phyloP scores from a whole-genome alignment of 2,797 vertebrate species.

The Phoxinus dragarum region DNA sequence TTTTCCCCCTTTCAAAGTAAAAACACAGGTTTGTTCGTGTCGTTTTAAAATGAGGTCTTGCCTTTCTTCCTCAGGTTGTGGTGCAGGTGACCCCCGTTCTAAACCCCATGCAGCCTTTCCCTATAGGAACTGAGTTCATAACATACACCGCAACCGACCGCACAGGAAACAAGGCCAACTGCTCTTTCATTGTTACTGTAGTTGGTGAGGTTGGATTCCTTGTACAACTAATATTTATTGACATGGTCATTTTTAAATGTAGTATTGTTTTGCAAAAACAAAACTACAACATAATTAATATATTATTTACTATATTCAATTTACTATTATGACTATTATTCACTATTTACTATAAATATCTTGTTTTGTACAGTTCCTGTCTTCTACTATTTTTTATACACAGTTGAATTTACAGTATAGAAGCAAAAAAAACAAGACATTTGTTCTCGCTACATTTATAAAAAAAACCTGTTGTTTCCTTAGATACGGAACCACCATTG shows the following conservation, averaged over 20 bases:
- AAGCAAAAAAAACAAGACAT: background rate
- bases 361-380: background rate
- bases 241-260: background rate
- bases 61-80: slow-evolving; percentile 77
- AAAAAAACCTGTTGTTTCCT: slow-evolving; percentile 45
- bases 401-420: background rate
- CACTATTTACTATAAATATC: background rate
- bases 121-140: slow-evolving; percentile 86
- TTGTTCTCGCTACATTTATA: background rate
- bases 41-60: background rate
- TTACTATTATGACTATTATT: background rate
- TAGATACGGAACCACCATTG: slow-evolving; percentile 92
- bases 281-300: background rate
- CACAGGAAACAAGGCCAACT: slow-evolving; percentile 89
- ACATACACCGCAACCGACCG: slow-evolving; percentile 87
- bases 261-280: background rate
- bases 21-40: background rate
- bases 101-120: slow-evolving; percentile 88
- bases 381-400: background rate
- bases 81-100: slow-evolving; percentile 91
- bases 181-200: slow-evolving; percentile 89
- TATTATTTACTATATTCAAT: background rate
- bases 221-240: background rate
- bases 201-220: slow-evolving; percentile 82
- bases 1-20: background rate